Percentiles rank a stretch among this genome's conserved stretches.
Evolutionary conservation across 92 coral and sea anemone species (phyloP).

Genomic region (Palythoa caribaeorum): DNA sequence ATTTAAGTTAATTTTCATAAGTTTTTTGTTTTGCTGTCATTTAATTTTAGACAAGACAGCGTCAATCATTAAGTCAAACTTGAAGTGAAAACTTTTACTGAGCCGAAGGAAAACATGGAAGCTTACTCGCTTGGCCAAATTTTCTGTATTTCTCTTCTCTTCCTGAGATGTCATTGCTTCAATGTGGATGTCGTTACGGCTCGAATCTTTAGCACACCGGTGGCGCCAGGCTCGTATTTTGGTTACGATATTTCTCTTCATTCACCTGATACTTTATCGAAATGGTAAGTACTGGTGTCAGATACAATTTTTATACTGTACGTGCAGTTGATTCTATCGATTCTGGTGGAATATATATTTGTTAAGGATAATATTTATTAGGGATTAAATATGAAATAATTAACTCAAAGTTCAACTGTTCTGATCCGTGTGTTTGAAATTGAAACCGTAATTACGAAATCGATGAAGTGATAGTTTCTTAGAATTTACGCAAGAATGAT

Average conservation of each 20-base stretch:
- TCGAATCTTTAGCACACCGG: background rate
- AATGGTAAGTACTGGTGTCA: constrained; percentile 17
- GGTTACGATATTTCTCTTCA: constrained; percentile 6
- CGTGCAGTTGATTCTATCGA: background rate
- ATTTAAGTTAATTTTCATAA: background rate
- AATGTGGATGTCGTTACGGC: constrained; percentile 27
- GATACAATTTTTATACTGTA: background rate
- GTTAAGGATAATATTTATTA: background rate
- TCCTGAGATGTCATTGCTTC: background rate
- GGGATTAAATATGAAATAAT: background rate
- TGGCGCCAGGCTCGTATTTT: background rate
- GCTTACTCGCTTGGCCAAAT: background rate
- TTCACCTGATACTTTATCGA: constrained; percentile 8
- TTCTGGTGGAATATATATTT: background rate
- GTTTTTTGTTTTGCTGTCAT: background rate
- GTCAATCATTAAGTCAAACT: constrained; percentile 10
- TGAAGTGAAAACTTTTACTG: background rate
- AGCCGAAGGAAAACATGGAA: background rate
- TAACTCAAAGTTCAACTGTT: background rate
- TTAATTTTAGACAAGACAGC: background rate
- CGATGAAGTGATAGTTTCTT: background rate
- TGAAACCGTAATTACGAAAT: constrained; percentile 7
- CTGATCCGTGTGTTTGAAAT: background rate
- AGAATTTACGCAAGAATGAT: background rate
- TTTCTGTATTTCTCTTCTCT: background rate